Conservation (phyloP, 2,888 invertebrate genomes). For the Lasius fuliginosus region DNA sequence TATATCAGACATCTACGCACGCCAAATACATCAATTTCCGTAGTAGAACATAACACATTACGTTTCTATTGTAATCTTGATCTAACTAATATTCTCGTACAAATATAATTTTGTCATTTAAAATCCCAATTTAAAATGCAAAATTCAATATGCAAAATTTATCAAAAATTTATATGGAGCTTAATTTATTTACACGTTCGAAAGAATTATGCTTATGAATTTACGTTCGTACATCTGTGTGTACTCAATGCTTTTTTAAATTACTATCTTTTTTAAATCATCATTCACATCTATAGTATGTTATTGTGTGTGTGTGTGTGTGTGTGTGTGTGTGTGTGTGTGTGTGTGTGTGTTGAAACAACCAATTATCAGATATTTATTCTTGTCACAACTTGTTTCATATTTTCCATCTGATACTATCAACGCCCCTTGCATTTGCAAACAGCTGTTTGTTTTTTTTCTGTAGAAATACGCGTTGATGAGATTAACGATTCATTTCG, state of each 20-base stretch:
- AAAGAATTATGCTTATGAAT: not conserved
- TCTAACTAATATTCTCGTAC: not conserved
- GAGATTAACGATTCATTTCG: not conserved
- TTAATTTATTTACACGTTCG: not conserved
- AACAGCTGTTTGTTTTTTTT: not conserved
- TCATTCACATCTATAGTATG: not conserved
- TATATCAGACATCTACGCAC: not conserved
- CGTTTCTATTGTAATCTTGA: not conserved
- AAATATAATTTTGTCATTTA: not conserved
- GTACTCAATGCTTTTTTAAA: not conserved
- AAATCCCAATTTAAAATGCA: not conserved
- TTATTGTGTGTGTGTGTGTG: not conserved
- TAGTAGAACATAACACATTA: not conserved
- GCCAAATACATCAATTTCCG: not conserved
- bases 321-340: too few relatives aligned
- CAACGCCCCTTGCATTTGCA: not conserved
- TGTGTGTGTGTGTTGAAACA: not conserved
- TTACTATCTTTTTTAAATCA: not conserved
- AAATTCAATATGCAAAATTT: not conserved
- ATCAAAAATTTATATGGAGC: not conserved
- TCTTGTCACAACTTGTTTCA: not conserved
- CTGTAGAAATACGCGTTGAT: not conserved
- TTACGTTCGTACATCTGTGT: not conserved
- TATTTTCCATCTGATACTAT: not conserved
- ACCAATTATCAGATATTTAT: slow-evolving; percentile 26